These are phyloP conservation scores for Hypothenemus hampei DNA, from an alignment of 1,140 invertebrate species.

Conservation along the genomic window DNA sequence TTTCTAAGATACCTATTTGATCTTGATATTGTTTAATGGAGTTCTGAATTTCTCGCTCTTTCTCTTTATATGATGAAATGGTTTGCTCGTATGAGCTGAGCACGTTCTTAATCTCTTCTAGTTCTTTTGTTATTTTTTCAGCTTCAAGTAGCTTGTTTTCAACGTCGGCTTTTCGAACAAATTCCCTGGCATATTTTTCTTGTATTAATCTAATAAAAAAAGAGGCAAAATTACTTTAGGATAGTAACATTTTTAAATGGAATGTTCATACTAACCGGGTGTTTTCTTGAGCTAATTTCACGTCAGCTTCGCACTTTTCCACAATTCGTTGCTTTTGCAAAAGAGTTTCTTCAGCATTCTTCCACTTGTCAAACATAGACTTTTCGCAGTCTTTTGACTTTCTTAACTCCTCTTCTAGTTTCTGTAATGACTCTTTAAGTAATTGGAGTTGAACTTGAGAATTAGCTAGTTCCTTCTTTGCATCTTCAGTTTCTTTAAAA, in stretches of 20 bases:
- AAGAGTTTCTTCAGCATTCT: conserved; percentile 43
- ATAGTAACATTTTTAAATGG: neutral
- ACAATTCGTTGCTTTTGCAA: conserved; percentile 30
- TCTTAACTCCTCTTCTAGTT: conserved; percentile 19
- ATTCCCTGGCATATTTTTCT: conserved; percentile 32
- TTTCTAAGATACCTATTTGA: conserved; percentile 33
- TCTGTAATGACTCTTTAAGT: conserved; percentile 14
- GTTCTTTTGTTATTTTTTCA: conserved; percentile 35
- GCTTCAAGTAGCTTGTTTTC: conserved; percentile 25
- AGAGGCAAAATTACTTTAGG: neutral
- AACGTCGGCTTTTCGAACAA: conserved; percentile 32
- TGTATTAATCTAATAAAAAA: neutral
- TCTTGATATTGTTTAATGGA: conserved; percentile 35
- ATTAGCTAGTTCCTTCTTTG: conserved; percentile 35
- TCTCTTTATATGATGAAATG: conserved; percentile 38
- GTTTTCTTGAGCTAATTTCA: conserved; percentile 14
- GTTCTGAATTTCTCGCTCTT: conserved; percentile 37
- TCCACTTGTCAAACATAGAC: conserved; percentile 27
- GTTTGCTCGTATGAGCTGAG: conserved; percentile 43
- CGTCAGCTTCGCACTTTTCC: conserved; percentile 29
- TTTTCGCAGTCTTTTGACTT: conserved; percentile 25
- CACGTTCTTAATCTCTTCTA: conserved; percentile 28
- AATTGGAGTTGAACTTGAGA: conserved; percentile 11
- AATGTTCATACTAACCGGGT: neutral
- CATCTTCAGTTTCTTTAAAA: conserved; percentile 36